Evolutionary conservation across 2,888 invertebrate genomes (phyloP).

Genomic region (Nemoura dubitans): DNA sequence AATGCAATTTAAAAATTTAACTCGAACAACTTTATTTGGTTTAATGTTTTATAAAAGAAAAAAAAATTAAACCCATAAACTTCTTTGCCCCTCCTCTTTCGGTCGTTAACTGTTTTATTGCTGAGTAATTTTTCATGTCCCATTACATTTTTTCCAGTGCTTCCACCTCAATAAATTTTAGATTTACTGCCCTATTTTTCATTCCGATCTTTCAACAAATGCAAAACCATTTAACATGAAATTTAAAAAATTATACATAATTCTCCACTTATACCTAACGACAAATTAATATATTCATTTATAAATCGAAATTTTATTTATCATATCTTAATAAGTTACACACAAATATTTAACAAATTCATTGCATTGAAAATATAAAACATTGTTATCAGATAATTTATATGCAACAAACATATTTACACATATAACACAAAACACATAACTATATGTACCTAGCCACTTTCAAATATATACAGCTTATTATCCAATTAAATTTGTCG

Average conservation of each 20-base stretch:
- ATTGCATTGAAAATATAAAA: no score
- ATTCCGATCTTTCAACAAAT: background rate
- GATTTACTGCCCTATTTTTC: background rate
- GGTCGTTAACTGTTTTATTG: background rate
- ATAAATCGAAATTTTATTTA: background rate
- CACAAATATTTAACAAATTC: no score
- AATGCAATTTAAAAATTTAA: no score
- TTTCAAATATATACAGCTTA: background rate
- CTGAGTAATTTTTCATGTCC: slow-evolving; percentile 1
- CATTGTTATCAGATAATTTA: no score
- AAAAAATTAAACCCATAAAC: background rate
- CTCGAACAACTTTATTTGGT: no score
- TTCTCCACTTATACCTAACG: background rate
- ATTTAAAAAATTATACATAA: background rate
- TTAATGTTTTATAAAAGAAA: no score
- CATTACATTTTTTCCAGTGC: background rate
- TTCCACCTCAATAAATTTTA: background rate
- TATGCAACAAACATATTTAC: no score
- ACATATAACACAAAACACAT: background rate
- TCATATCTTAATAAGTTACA: background rate
- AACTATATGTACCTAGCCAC: background rate
- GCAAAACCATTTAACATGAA: background rate
- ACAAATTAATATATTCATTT: no score
- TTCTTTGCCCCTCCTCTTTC: background rate
- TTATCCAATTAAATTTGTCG: background rate